Conservation (phyloP, 2,888 invertebrate species). For the Gastrophysa polygoni region DNA sequence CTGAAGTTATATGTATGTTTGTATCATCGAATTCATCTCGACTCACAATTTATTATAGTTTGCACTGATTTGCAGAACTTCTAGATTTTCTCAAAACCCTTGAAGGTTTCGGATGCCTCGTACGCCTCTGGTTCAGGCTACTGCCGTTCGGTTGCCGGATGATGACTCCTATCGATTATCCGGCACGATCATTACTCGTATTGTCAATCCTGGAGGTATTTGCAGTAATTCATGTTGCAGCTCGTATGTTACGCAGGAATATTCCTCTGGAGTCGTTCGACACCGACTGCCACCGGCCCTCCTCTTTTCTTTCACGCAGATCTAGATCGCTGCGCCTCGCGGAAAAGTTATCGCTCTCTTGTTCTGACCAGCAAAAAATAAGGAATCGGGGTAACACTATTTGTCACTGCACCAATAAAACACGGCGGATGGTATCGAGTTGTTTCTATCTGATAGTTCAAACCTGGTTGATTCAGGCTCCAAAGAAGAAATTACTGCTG, state of each 20-base stretch:
- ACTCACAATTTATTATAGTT: too few species aligned
- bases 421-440: neutral
- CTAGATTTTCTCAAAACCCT: too few species aligned
- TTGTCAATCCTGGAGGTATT: slow-evolving; percentile 43
- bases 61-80: too few species aligned
- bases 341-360: neutral
- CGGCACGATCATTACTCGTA: slow-evolving; percentile 44
- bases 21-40: too few species aligned
- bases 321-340: neutral
- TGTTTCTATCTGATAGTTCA: neutral
- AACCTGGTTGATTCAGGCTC: too few species aligned
- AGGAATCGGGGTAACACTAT: neutral
- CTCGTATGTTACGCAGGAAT: slow-evolving; percentile 24
- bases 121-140: slow-evolving; percentile 18
- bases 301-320: neutral
- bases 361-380: neutral
- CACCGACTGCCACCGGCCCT: slow-evolving; percentile 10
- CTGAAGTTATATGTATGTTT: too few species aligned
- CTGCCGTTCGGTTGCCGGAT: slow-evolving; percentile 35
- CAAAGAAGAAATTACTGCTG: too few species aligned
- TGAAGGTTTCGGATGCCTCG: too few species aligned
- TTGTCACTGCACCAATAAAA: neutral
- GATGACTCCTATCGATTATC: slow-evolving; percentile 44
- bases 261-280: neutral
- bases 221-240: slow-evolving; percentile 42